These are phyloP conservation scores for Nannospalax galili DNA, from an alignment of 2,113 vertebrate species.

Conservation along the genomic window DNA sequence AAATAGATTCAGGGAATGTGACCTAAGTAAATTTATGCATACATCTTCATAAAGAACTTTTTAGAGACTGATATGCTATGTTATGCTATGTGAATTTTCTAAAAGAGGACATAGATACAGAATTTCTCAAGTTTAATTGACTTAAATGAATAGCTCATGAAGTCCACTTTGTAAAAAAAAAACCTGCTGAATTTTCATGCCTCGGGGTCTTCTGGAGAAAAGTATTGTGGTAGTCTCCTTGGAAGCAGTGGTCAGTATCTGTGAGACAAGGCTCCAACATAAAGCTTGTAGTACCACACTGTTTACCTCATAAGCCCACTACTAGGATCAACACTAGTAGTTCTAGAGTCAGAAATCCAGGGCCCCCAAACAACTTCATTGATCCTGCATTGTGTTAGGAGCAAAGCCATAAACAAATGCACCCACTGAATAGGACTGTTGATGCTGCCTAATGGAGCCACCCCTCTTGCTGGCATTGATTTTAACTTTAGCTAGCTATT, in stretches of 20 bases:
- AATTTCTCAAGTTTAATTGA: constrained; percentile 18
- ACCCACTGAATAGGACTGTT: constrained; percentile 44
- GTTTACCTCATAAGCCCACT: neutral
- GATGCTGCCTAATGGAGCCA: constrained; percentile 47
- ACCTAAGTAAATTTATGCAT: neutral
- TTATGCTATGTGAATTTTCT: neutral
- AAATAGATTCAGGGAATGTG: neutral
- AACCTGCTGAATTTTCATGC: neutral
- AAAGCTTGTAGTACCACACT: neutral
- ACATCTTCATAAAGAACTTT: neutral
- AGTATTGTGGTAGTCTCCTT: neutral
- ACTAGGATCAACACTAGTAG: neutral
- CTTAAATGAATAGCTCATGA: neutral
- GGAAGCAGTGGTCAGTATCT: neutral
- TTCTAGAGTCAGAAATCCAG: neutral
- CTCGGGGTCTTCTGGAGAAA: neutral
- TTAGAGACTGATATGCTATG: neutral
- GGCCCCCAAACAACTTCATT: constrained; percentile 27
- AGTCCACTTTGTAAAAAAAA: constrained; percentile 12
- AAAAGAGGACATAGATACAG: neutral
- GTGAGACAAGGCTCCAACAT: neutral
- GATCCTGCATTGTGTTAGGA: neutral
- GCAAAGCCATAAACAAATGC: constrained; percentile 52
- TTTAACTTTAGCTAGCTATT: constrained; percentile 74
- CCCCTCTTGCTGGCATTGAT: constrained; percentile 59